These are phyloP conservation scores for Drosophila nikananu DNA, from an alignment of 1,140 invertebrate species.

Conservation along the genomic window DNA sequence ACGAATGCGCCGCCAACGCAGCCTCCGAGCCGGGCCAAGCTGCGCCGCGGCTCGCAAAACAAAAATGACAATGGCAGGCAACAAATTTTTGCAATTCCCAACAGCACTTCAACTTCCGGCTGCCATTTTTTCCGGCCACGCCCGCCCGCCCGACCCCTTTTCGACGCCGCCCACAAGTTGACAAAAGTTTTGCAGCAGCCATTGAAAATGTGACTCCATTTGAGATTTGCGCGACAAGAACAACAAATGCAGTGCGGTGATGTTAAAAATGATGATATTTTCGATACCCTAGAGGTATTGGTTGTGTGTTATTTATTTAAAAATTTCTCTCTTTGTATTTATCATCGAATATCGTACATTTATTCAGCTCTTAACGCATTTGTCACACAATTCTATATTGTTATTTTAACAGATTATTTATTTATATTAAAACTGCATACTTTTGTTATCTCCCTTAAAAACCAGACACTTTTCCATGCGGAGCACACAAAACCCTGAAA, in stretches of 20 bases:
- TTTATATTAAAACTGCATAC: background rate
- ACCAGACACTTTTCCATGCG: background rate
- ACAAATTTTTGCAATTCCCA: slow-evolving; percentile 82
- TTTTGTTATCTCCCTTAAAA: background rate
- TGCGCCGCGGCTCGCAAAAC: slow-evolving; percentile 47
- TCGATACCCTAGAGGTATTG: slow-evolving; percentile 13
- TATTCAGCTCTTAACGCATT: background rate
- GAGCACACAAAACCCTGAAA: slow-evolving; percentile 11
- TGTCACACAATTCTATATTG: too few relatives aligned
- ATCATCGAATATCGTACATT: background rate
- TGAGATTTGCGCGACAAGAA: slow-evolving; percentile 66
- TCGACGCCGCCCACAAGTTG: slow-evolving; percentile 39
- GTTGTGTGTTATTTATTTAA: background rate
- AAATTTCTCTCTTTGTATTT: background rate
- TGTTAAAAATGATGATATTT: background rate
- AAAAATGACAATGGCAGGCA: slow-evolving; percentile 83
- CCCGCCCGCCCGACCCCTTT: background rate
- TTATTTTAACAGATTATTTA: background rate
- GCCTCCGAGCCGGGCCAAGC: slow-evolving; percentile 5
- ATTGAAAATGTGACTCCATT: slow-evolving; percentile 82
- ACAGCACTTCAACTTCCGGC: slow-evolving; percentile 79
- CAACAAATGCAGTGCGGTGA: slow-evolving; percentile 7
- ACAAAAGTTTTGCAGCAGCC: slow-evolving; percentile 63
- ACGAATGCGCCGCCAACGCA: slow-evolving; percentile 61
- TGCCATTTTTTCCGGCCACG: slow-evolving; percentile 54